Evolutionary conservation across 1,140 invertebrate species (phyloP).

Genomic region (Drosophila tristis): DNA sequence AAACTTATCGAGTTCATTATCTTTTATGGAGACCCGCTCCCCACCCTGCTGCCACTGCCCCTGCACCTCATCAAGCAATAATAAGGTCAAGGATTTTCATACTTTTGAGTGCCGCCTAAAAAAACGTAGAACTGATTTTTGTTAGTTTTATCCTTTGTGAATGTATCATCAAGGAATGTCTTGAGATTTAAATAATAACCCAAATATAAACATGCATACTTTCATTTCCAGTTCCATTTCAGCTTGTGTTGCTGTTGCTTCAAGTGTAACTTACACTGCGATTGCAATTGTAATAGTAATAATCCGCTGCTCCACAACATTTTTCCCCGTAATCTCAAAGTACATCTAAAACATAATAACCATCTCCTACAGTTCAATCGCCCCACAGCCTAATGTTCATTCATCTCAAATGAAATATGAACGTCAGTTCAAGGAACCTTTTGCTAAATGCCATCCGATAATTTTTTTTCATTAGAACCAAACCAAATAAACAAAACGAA

Average conservation of each 20-base stretch:
- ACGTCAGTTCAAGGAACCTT: constrained; percentile 40
- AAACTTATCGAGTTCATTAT: constrained; percentile 74
- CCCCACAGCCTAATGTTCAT: too few relatives aligned
- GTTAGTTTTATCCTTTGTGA: not conserved
- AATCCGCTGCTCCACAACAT: too few relatives aligned
- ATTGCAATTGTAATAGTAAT: too few relatives aligned
- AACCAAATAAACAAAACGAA: constrained; percentile 29
- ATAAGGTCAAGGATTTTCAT: constrained; percentile 73
- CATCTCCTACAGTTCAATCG: not conserved
- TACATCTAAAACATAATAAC: not conserved
- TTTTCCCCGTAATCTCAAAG: too few relatives aligned
- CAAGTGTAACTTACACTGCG: not conserved
- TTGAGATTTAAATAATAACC: too few relatives aligned
- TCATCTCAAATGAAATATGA: not conserved
- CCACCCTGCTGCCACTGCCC: not conserved
- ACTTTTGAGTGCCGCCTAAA: constrained; percentile 25
- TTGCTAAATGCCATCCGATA: constrained; percentile 33
- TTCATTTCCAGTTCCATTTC: too few relatives aligned
- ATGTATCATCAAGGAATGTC: too few relatives aligned
- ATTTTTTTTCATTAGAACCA: constrained; percentile 41
- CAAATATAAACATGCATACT: too few relatives aligned
- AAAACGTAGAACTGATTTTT: constrained; percentile 16
- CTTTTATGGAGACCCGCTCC: constrained; percentile 33
- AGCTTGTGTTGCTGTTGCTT: not conserved
- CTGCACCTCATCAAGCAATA: constrained; percentile 26